Base-by-base conservation (phyloP, 2,113 vertebrate species). In the Xiphophorus hellerii region DNA sequence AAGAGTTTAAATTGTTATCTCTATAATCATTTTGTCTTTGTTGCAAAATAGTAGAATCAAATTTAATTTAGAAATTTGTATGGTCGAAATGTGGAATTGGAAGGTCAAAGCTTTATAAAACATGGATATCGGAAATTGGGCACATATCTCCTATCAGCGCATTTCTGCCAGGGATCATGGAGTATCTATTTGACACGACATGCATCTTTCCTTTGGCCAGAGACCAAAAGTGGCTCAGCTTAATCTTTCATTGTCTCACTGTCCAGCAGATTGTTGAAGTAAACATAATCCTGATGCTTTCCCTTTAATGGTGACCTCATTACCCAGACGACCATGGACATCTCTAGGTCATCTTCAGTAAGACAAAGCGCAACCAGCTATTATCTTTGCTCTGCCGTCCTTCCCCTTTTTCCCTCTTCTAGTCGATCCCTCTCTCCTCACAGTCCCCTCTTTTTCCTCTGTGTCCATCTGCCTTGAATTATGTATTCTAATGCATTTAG, bases 221-320 rank as follows among this genome's bases (percentile, higher is more conserved):
- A 28, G 37, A 27, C 3, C 1, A n/a, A 39, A n/a, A 39, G 37
- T 31, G 62, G 33, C 30, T 20, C 1, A 72, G 7, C 5, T 15
- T 20, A 61, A 44, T 63, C 15, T 20, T 42, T 71, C n/a, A 78
- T 42, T 81, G 62, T 81, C 28, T 70, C 33, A 30, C 61, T 65
- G 62, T 81, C 80, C 86, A 77, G 71, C 54, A 73, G 78, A 77
- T 76, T 70, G 85, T 69, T 86, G 73, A 81, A 58, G 42, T 74
- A 83, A 86, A 77, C 71, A 76, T 88, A 90, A 90, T 84, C 85
- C 84, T 42, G 68, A 83, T 1, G 74, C 68, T 44, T 66, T 69
- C 31, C 72, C 84, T 75, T 78, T 31, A 80, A 73, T 11, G 51
- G 74, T 87, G 90, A 90, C 87, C 87, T 85, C 86, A 79, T 88